Percentiles rank a stretch among this genome's conserved stretches.
These are phyloP conservation scores for Drosophila bocqueti DNA, from an alignment of 1,140 invertebrate species.

Conservation along the genomic window DNA sequence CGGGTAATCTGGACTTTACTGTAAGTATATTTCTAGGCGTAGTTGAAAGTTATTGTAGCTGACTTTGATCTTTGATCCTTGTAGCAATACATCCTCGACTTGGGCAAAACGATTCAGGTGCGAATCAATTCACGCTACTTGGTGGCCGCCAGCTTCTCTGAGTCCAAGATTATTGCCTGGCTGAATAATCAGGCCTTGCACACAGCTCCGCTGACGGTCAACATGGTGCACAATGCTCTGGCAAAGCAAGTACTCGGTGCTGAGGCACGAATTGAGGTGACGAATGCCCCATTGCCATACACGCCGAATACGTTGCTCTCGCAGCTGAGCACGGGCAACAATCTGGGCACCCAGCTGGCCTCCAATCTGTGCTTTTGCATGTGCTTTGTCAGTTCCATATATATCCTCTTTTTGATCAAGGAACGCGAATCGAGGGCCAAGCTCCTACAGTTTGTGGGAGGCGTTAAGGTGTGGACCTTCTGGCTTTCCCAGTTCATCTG, in stretches of 20 bases:
- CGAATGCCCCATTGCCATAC: slow-evolving; percentile 90
- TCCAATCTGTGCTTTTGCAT: slow-evolving; percentile 89
- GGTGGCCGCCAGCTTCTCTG: slow-evolving; percentile 82
- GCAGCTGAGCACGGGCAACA: slow-evolving; percentile 86
- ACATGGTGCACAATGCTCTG: slow-evolving; percentile 88
- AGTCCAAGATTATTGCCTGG: slow-evolving; percentile 86
- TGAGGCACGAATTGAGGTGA: slow-evolving; percentile 86
- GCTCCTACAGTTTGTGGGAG: slow-evolving; percentile 89
- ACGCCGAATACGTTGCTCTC: slow-evolving; percentile 56
- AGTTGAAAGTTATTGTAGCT: background rate
- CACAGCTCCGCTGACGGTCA: slow-evolving; percentile 88
- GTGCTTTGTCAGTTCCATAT: slow-evolving; percentile 91
- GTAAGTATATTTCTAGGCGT: background rate
- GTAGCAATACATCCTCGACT: slow-evolving; percentile 52
- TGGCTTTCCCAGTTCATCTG: slow-evolving; percentile 91
- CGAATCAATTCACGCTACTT: slow-evolving; percentile 67
- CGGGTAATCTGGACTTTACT: slow-evolving; percentile 5
- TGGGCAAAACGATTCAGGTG: slow-evolving; percentile 58
- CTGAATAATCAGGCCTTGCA: slow-evolving; percentile 90
- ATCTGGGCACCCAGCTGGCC: slow-evolving; percentile 88
- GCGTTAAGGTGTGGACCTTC: slow-evolving; percentile 89
- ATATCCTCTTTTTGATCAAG: slow-evolving; percentile 88
- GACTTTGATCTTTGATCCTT: background rate
- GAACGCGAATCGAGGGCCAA: slow-evolving; percentile 86
- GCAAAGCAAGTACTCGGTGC: slow-evolving; percentile 71